Evolutionary conservation across 2,888 invertebrate genomes (phyloP).

Genomic region (Nemotelus nigrinus): DNA sequence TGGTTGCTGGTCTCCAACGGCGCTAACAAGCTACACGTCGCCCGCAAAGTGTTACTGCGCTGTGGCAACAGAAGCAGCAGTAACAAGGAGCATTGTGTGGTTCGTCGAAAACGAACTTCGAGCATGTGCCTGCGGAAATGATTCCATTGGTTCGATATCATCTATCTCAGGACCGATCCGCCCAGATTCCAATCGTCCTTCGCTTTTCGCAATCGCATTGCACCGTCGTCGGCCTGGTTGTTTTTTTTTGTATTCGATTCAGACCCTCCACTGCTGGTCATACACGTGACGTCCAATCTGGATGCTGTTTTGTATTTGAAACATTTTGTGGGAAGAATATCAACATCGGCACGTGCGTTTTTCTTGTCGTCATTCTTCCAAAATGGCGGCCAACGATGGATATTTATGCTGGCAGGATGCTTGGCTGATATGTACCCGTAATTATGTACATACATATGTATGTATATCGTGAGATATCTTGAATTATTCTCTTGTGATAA

Average conservation of each 20-base stretch:
- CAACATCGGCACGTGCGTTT: constrained; percentile 27
- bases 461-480: no score
- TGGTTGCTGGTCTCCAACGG: constrained; percentile 10
- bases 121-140: constrained; percentile 40
- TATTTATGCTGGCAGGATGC: no score
- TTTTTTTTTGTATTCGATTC: not conserved
- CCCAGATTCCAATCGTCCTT: constrained; percentile 21
- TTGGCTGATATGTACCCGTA: no score
- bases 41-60: not conserved
- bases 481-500: not conserved
- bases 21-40: constrained; percentile 16
- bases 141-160: constrained; percentile 28
- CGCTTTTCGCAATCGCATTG: not conserved
- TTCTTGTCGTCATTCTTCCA: not conserved
- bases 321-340: not conserved
- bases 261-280: constrained; percentile 5
- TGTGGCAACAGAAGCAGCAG: not conserved
- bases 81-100: not conserved
- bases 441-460: no score
- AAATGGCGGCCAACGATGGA: constrained; percentile 12
- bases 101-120: constrained; percentile 3
- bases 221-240: not conserved
- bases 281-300: constrained; percentile 20
- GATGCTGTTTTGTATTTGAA: not conserved
- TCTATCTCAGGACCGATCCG: constrained; percentile 21